phyloP scores from a whole-genome alignment of 1,140 invertebrate genomes.

The Odontomachus brunneus region DNA sequence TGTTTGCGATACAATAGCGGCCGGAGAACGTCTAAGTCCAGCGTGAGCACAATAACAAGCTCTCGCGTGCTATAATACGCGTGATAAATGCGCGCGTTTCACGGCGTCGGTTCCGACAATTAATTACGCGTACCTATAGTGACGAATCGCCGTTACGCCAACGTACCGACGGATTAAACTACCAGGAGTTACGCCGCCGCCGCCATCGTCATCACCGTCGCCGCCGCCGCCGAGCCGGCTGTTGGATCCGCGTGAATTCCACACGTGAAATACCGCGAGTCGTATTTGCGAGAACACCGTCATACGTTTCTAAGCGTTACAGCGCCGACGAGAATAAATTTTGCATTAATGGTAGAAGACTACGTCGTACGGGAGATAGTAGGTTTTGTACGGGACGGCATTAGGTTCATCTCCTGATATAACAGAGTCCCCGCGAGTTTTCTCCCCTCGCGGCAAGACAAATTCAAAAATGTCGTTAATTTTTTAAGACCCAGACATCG shows the following conservation, averaged over 20 bases:
- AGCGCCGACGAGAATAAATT: slow-evolving; percentile 52
- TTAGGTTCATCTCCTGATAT: too few species aligned
- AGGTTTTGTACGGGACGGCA: slow-evolving; percentile 38
- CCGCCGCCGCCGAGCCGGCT: neutral
- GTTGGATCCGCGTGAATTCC: neutral
- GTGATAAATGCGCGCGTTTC: slow-evolving; percentile 70
- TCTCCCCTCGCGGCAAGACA: too few species aligned
- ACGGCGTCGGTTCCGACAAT: slow-evolving; percentile 65
- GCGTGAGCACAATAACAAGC: slow-evolving; percentile 46
- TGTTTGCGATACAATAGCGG: slow-evolving; percentile 48
- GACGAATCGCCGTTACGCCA: slow-evolving; percentile 68
- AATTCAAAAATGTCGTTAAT: too few species aligned
- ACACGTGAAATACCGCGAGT: slow-evolving; percentile 2
- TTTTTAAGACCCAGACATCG: too few species aligned
- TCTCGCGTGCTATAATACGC: slow-evolving; percentile 58
- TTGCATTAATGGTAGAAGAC: slow-evolving; percentile 11
- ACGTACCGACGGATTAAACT: slow-evolving; percentile 41
- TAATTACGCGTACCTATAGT: slow-evolving; percentile 68
- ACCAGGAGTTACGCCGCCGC: neutral
- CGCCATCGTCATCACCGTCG: too few species aligned
- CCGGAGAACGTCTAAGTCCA: slow-evolving; percentile 48
- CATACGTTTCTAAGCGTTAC: slow-evolving; percentile 37
- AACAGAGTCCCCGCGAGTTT: too few species aligned
- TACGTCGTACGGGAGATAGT: neutral
- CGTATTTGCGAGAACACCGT: slow-evolving; percentile 3